Conservation (phyloP, 2,888 invertebrate species). For the Harmothoe impar region DNA sequence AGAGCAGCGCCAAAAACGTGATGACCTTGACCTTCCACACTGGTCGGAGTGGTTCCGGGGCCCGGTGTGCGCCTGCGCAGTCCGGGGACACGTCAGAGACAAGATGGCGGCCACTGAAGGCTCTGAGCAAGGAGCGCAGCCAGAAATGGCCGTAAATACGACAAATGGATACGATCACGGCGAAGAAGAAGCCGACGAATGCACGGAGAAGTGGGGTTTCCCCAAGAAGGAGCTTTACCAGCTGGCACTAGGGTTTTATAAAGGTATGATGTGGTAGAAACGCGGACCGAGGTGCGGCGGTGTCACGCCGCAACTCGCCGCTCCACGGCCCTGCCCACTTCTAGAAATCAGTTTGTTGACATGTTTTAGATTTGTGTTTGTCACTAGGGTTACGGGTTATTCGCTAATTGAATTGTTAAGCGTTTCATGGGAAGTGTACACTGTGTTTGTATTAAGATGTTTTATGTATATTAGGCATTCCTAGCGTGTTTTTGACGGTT, state of each 20-base stretch:
- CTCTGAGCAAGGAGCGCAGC: background rate
- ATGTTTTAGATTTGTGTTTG: background rate
- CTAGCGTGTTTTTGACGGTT: too few species aligned
- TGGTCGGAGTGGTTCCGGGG: too few species aligned
- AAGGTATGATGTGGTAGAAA: constrained; percentile 87
- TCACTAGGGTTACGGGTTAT: background rate
- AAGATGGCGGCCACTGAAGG: constrained; percentile 21
- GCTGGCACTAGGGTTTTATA: constrained; percentile 94
- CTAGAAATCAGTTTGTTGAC: too few species aligned
- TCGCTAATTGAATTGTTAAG: too few species aligned
- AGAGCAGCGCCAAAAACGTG: too few species aligned
- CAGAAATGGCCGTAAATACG: background rate
- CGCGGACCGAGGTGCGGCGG: too few species aligned
- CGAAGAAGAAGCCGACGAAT: background rate
- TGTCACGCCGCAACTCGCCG: background rate
- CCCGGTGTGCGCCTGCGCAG: constrained; percentile 17
- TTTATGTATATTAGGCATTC: too few species aligned
- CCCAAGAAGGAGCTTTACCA: constrained; percentile 91
- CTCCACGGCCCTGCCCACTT: background rate
- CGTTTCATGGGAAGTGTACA: too few species aligned
- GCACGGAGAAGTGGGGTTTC: constrained; percentile 82
- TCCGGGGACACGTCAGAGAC: background rate
- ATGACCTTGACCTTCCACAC: too few species aligned
- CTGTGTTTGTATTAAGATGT: too few species aligned
- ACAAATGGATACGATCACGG: background rate